These are phyloP conservation scores for Diaprepes abbreviatus DNA, from an alignment of 2,888 invertebrate species.

Conservation along the genomic window DNA sequence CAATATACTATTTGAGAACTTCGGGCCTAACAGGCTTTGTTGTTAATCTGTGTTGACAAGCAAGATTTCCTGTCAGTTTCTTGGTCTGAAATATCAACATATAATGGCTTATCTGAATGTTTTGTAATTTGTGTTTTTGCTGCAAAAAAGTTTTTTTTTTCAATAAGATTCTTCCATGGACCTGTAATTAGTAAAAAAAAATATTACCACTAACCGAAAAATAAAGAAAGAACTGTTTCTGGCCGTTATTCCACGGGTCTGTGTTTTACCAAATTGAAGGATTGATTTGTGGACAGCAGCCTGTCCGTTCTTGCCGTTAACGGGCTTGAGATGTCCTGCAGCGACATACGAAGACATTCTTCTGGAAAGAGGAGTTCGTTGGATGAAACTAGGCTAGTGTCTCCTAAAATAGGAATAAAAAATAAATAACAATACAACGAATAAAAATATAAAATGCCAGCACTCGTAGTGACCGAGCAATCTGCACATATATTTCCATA, in stretches of 20 bases:
- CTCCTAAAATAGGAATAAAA: constrained; percentile 27
- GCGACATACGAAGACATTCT: constrained; percentile 45
- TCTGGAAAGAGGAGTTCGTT: constrained; percentile 31
- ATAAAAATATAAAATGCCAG: no score
- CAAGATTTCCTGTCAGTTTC: no score
- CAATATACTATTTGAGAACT: no score
- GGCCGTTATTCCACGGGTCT: constrained; percentile 33
- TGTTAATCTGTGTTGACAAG: no score
- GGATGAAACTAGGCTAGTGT: constrained; percentile 14
- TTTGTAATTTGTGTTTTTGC: no score
- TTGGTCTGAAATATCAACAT: no score
- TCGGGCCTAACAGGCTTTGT: no score
- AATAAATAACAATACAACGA: not conserved
- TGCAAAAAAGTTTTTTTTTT: no score
- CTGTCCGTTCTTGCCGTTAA: constrained; percentile 65
- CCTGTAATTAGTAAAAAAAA: not conserved
- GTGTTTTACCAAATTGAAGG: constrained; percentile 66
- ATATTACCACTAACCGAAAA: not conserved
- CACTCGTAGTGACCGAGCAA: no score
- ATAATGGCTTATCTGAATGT: no score
- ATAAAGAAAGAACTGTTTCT: not conserved
- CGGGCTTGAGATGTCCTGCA: constrained; percentile 53
- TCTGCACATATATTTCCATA: no score
- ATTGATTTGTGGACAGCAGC: constrained; percentile 61
- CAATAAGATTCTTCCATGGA: no score